Evolutionary conservation across 2,113 vertebrate species (phyloP), one percentile per base, ranked within the genome.

Genomic region (Erpornis zantholeuca): DNA sequence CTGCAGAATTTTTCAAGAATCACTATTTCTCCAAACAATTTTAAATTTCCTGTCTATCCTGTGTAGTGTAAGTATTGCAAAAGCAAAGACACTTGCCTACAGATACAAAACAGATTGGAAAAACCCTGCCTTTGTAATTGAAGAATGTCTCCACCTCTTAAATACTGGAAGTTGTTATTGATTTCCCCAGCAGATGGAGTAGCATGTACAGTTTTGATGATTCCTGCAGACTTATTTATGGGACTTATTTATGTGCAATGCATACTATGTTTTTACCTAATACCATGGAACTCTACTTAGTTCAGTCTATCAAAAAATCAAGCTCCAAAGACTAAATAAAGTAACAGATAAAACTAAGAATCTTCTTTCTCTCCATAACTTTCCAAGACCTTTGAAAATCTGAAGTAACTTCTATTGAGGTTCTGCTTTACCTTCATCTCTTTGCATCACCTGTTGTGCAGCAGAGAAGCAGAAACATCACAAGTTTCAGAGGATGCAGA

Each of bases 171-270:
- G 88, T 84, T 83, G 89, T 96, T 94, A 95, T 65, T 95, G 75
- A 92, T 96, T 95, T 92, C 86, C 86, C 96, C 95, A 97, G 70
- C 91, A 97, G 96, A 96, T 94, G 94, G 94, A 96, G 97, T 82
- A 95, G 85, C 80, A 73, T 17, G 63, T 92, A 95, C 92, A 95
- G 88, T 92, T 94, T 95, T 94, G 76, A 77, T 73, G 73, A 91
- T 36, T 82, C 15, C 54, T 68, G 44, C 10, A 56, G 18, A 77
- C 33, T 73, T 40, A 64, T 28, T 84, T 64, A 56, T 31, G 45
- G 50, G 45, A 84, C 65, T 78, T 90, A 78, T 38, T 88, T 86
- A 60, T 54, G 64, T 52, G 28, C 36, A 77, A 18, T 24, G 10
- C 19, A 71, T 44, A 77, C 10, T 79, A 45, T 45, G 23, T 64